Evolutionary conservation across 2,113 vertebrate species (phyloP), one percentile per base, ranked within the genome.

Genomic region (Alethe diademata): DNA sequence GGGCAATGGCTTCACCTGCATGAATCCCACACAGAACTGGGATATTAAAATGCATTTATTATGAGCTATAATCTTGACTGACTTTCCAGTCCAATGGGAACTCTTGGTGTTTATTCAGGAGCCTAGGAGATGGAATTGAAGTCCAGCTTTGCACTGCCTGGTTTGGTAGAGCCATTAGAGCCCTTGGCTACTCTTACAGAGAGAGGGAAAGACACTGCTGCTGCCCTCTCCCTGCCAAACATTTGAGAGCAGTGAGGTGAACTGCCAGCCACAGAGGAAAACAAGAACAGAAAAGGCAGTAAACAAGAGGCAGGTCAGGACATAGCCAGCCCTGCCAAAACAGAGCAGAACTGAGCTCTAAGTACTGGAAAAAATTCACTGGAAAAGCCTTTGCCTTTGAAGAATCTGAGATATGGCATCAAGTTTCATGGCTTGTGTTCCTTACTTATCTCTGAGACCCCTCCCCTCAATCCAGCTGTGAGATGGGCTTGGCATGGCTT

Each of bases 391-490:
- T 69, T 48, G 54, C 54, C 40, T 69, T 70, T 58, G 67, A 61
- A 15, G 25, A 25, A 45, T 31, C 36, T 26, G n/a, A 70, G 60
- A 50, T n/a, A 35, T 0, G 2, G 25, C 3, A 1, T 53, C 28
- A 78, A 73, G 26, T 48, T 69, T 79, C 54, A 40, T 14, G 28
- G 47, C 43, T 26, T 33, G 14, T 48, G 25, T 71, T 87, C 60
- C 53, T 42, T 78, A 57, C 19, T 74, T 71, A 50, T 35, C 47
- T 19, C 33, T 16, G 26, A 64, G 51, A 74, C 12, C 8, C 9
- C 50, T 45, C 20, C 42, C 24, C 23, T 25, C 31, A 50, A 20
- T 45, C 61, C 66, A 71, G 43, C 70, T 87, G 38, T 33, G 56
- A 81, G 60, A 25, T 8, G 4, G 40, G 48, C 45, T 76, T 60